Base-by-base conservation (phyloP, 2,888 invertebrate genomes). In the Pseudoips prasinana region DNA sequence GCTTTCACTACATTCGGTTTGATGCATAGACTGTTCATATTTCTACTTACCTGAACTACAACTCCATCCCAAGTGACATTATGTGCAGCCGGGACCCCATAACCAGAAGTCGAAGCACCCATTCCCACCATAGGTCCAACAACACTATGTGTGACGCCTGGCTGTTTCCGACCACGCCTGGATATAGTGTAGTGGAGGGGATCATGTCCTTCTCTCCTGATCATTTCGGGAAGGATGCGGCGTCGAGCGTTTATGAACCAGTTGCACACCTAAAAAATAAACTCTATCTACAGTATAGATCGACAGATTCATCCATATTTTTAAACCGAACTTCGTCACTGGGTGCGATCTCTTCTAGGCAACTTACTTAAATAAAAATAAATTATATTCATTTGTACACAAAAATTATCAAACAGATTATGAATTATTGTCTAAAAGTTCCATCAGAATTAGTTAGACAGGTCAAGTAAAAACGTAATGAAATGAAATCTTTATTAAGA, bases 221-320 rank as follows among this genome's bases (percentile, higher is more conserved):
- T 96, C 93, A 98, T 96, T 71, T 97, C 96, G 0, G 98, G 97
- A 18, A 98, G 84, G 61, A 98, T 96, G 39, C 98, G 92, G 2
- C 98, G 92, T 3, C 98, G 92, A 0, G 98, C 97, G 76, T 98
- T 98, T 41, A 98, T 98, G 68, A 97, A 98, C 97, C 97, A 98
- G 79, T 98, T 98, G 88, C 97, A 97, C 0, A 97, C 91, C 91
- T 91, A 5, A 20, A 20, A 20, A n/a, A n/a, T n/a, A n/a, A n/a
- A n/a, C n/a, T n/a, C n/a, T n/a, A n/a, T n/a, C n/a, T n/a, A n/a
- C n/a, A n/a, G n/a, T n/a, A n/a, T n/a, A n/a, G n/a, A n/a, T n/a
- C n/a, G n/a, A n/a, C n/a, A n/a, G n/a, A n/a, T n/a, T n/a, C n/a
- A n/a, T n/a, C n/a, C n/a, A n/a, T n/a, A n/a, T n/a, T n/a, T n/a